These are phyloP conservation scores for Pristis pectinata DNA, from an alignment of 2,797 vertebrate genomes.

Conservation along the genomic window DNA sequence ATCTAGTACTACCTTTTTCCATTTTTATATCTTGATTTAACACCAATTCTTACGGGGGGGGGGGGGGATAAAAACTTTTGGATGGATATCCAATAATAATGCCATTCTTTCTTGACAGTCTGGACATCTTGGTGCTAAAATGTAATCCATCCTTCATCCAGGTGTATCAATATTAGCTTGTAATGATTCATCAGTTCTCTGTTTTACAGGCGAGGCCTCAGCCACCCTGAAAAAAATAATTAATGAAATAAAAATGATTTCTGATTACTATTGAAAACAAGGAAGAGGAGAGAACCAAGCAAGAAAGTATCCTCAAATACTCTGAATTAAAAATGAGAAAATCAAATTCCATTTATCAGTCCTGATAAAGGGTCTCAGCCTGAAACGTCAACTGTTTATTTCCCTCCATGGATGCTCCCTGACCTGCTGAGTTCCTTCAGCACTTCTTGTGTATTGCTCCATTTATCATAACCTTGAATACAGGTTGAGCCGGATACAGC, in stretches of 20 bases:
- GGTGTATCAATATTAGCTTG: neutral
- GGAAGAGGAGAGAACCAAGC: neutral
- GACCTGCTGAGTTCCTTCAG: no score
- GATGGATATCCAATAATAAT: neutral
- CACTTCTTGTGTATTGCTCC: no score
- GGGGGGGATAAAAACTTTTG: no score
- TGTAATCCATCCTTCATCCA: neutral
- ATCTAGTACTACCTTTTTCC: neutral
- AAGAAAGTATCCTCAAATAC: neutral
- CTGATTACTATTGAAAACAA: neutral
- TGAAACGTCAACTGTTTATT: no score
- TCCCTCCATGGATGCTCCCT: no score
- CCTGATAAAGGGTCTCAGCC: no score
- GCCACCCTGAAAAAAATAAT: neutral
- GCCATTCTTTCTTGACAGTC: neutral
- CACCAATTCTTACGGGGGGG: neutral
- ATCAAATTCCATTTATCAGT: neutral
- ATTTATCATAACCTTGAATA: neutral
- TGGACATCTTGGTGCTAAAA: neutral
- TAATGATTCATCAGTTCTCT: neutral
- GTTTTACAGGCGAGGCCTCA: neutral
- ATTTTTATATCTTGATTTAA: neutral
- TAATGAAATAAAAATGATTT: neutral
- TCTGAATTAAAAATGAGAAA: neutral
- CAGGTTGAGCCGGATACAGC: neutral